Evolutionary conservation across 1,140 invertebrate species (phyloP), one percentile per base, ranked within the genome.

Genomic region (Paracyclopina nana): DNA sequence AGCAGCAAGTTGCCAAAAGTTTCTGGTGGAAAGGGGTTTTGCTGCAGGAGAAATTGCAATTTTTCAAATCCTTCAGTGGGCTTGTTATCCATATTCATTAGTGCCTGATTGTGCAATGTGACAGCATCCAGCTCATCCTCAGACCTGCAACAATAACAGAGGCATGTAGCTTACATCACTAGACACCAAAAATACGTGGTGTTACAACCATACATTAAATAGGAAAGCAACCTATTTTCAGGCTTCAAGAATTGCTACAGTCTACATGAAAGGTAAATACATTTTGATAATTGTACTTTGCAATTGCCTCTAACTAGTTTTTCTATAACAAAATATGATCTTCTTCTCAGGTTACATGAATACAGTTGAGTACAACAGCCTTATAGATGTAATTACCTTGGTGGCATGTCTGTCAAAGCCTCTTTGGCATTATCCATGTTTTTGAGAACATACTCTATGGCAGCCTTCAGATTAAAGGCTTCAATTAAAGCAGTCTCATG

Each of bases 41-140:
- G 85, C 60, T 92, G 83, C 1, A 99, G 68, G 6, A 99, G 68
- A 66, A 96, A 99, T 62, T 97, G 91, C 18, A 99, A 64, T 66
- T 97, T 97, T 61, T 95, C 82, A 62, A 98, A 95, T 16, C 91
- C 88, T 63, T 91, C 82, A 0, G 78, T 80, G 6, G 91, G 82
- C 55, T 86, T 81, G 24, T 66, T 68, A 43, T 91, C 83, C 65
- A 94, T 88, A 60, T 94, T 92, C 60, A 95, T 84, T 5, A 99
- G 67, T 0, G 92, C 94, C 69, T 52, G 25, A 63, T 99, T 99
- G 60, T 99, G 95, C 5, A 99, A 69, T 20, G 92, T 96, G 0
- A 99, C 86, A 14, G 91, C 87, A 68, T 99, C 95, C 52, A 98
- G 66, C 69, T 99, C 95, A 61, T 95, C 87, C 65, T 98, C 92